Percentiles rank a stretch among this genome's conserved stretches.
phyloP scores from a whole-genome alignment of 2,888 invertebrate genomes.

The Agelastica alni region DNA sequence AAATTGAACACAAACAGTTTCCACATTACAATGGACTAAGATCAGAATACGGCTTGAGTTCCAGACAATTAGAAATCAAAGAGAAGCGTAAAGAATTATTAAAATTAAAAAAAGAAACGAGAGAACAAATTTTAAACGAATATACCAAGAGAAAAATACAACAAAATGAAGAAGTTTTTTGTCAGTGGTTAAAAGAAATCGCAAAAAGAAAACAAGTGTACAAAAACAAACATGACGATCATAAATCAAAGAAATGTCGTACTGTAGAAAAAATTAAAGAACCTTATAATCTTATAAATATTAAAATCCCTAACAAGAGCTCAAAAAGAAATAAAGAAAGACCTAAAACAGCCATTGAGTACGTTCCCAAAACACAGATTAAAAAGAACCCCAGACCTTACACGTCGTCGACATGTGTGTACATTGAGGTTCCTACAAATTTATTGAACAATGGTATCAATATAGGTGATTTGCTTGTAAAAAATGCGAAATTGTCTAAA shows the following conservation, averaged over 20 bases:
- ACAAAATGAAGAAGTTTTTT: conserved; percentile 61
- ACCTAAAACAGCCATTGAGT: conserved; percentile 49
- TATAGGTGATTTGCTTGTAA: conserved; percentile 48
- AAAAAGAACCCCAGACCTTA: conserved; percentile 43
- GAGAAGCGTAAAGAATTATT: conserved; percentile 53
- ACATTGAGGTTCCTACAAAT: conserved; percentile 48
- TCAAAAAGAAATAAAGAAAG: conserved; percentile 37
- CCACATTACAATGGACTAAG: conserved; percentile 60
- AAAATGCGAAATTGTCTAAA: conserved; percentile 40
- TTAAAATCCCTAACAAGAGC: conserved; percentile 37
- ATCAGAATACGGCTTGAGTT: conserved; percentile 62
- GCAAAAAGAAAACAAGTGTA: conserved; percentile 42
- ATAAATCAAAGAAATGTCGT: neutral
- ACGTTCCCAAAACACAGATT: conserved; percentile 39
- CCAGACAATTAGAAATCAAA: conserved; percentile 56
- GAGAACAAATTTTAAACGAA: conserved; percentile 55
- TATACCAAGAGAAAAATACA: conserved; percentile 48
- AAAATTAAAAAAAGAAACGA: conserved; percentile 55
- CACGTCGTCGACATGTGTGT: conserved; percentile 50
- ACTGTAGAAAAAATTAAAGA: conserved; percentile 11
- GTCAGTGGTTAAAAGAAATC: conserved; percentile 59
- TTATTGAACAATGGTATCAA: conserved; percentile 46
- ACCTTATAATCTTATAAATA: conserved; percentile 38
- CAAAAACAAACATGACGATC: conserved; percentile 8
- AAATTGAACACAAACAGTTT: conserved; percentile 54